A percentile compares a stretch with the other conserved stretches of the same genome.
Conservation (phyloP, 2,797 vertebrate genomes). For the Cetoscarus ocellatus region DNA sequence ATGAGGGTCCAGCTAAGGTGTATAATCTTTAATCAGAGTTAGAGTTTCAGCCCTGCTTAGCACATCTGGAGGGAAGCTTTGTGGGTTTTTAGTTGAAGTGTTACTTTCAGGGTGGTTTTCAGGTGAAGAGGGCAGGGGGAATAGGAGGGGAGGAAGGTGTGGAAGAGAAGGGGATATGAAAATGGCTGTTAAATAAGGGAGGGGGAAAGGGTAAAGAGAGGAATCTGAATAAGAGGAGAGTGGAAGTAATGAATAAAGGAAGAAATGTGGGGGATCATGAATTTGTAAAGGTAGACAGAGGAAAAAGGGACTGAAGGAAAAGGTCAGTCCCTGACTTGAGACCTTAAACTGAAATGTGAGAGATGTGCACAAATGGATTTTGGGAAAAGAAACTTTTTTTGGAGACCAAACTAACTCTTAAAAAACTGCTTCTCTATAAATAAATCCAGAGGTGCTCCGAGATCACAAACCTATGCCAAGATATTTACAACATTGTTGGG, state of each 20-base stretch:
- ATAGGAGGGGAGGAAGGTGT: background rate
- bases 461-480: too few species aligned
- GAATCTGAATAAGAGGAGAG: background rate
- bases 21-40: slow-evolving; percentile 32
- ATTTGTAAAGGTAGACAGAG: background rate
- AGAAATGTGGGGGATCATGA: background rate
- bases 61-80: background rate
- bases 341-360: background rate
- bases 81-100: slow-evolving; percentile 2
- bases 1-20: slow-evolving; percentile 25
- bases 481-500: too few species aligned
- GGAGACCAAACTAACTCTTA: background rate
- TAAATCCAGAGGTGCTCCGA: too few species aligned
- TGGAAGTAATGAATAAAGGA: slow-evolving; percentile 11
- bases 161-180: background rate
- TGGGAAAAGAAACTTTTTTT: background rate
- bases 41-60: slow-evolving; percentile 9
- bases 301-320: background rate
- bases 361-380: background rate
- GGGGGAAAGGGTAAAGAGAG: background rate
- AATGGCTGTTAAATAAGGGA: background rate
- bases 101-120: background rate
- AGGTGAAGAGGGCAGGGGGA: background rate
- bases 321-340: background rate
- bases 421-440: too few species aligned